Percentiles rank a stretch among this genome's conserved stretches.
Conservation (phyloP, 2,797 vertebrate genomes). For the Pseudocheirus occidentalis region DNA sequence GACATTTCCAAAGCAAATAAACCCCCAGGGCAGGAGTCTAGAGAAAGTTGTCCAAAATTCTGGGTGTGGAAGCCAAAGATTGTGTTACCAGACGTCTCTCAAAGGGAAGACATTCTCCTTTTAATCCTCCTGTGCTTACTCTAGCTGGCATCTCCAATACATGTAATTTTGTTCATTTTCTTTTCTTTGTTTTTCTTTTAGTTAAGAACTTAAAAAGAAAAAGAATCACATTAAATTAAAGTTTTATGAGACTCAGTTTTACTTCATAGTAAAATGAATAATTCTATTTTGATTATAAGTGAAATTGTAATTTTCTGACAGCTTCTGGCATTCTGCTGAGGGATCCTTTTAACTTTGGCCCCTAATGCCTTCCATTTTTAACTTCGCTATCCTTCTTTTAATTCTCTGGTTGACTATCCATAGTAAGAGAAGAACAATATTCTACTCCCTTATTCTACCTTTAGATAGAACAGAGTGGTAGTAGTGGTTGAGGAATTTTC, state of each 20-base stretch:
- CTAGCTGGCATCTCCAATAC: constrained; percentile 20
- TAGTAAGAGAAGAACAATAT: background rate
- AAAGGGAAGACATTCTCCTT: background rate
- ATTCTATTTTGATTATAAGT: constrained; percentile 58
- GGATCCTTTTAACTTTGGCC: constrained; percentile 29
- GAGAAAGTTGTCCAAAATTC: background rate
- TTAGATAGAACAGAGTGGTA: background rate
- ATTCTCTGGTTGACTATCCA: background rate
- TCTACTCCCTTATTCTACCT: constrained; percentile 5
- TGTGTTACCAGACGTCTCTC: background rate
- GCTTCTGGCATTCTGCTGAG: constrained; percentile 12
- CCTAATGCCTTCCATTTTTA: constrained; percentile 12
- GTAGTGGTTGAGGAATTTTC: background rate
- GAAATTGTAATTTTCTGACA: constrained; percentile 41
- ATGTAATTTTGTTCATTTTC: constrained; percentile 53
- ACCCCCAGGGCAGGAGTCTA: background rate
- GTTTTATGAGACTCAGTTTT: constrained; percentile 50
- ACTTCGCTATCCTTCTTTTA: constrained; percentile 29
- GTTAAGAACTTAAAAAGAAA: constrained; percentile 46
- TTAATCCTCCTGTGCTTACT: constrained; percentile 1
- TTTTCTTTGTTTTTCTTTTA: constrained; percentile 44
- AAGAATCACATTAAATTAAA: constrained; percentile 59
- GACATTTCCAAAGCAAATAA: background rate
- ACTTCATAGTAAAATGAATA: constrained; percentile 33
- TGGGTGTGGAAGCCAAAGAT: background rate